A percentile compares a stretch with the other conserved stretches of the same genome.
Conservation (phyloP, 2,113 vertebrate species). For the Gobius niger region DNA sequence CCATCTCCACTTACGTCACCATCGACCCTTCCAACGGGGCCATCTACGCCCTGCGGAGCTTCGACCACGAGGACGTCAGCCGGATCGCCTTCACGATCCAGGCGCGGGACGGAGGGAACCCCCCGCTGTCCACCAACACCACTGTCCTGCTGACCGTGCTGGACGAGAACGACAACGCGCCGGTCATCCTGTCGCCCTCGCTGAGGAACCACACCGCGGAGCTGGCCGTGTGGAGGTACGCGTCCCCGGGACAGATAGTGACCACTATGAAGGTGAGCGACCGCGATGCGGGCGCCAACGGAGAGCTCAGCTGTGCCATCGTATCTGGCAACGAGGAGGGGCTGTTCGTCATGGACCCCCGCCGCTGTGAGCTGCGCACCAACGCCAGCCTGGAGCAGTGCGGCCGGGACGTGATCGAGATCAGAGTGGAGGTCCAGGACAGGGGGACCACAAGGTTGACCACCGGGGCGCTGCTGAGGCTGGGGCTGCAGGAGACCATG, state of each 20-base stretch:
- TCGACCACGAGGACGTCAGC: conserved; percentile 93
- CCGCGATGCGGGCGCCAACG: conserved; percentile 89
- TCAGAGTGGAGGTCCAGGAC: conserved; percentile 88
- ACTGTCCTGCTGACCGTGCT: conserved; percentile 89
- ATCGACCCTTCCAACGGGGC: conserved; percentile 94
- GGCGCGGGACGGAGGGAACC: conserved; percentile 86
- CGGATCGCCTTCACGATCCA: conserved; percentile 88
- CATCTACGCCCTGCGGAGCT: conserved; percentile 90
- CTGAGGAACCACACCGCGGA: conserved; percentile 90
- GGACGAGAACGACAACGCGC: conserved; percentile 94
- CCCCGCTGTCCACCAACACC: conserved; percentile 82
- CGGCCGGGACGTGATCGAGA: conserved; percentile 80
- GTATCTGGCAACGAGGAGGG: conserved; percentile 84
- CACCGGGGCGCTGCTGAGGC: conserved; percentile 83
- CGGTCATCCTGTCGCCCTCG: conserved; percentile 83
- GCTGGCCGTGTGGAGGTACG: conserved; percentile 85
- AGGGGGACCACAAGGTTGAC: conserved; percentile 84
- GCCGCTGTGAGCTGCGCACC: conserved; percentile 89
- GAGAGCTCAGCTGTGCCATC: conserved; percentile 89
- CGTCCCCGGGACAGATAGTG: conserved; percentile 84
- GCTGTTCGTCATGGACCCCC: conserved; percentile 87
- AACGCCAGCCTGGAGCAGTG: conserved; percentile 85
- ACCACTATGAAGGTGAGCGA: conserved; percentile 87
- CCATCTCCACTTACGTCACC: conserved; percentile 92
- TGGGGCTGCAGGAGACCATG: conserved; percentile 78